A percentile compares a stretch with the other conserved stretches of the same genome.
phyloP scores from a whole-genome alignment of 2,888 invertebrate genomes.

The Mechanitis messenoides region DNA sequence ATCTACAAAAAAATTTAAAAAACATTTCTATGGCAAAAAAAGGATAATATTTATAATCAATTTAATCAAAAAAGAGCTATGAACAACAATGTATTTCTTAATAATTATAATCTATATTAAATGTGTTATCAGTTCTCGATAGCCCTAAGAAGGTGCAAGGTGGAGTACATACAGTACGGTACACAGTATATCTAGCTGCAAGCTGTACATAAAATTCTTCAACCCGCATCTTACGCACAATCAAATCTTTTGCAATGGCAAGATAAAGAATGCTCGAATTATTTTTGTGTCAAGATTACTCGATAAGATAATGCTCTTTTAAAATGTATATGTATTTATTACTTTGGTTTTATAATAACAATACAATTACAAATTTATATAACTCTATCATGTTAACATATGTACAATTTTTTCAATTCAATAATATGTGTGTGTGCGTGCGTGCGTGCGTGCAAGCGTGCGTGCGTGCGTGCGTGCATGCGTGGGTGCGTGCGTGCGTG shows the following conservation, averaged over 20 bases:
- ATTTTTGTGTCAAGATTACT: conserved; percentile 11
- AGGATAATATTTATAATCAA: too few species aligned
- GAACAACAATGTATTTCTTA: not conserved
- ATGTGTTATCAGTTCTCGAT: conserved; percentile 11
- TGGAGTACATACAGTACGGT: conserved; percentile 14
- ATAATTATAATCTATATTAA: not conserved
- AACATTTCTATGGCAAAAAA: too few species aligned
- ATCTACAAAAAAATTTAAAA: not conserved
- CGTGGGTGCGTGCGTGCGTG: too few species aligned
- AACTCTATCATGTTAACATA: too few species aligned
- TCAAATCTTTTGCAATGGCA: conserved; percentile 8
- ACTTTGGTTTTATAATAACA: too few species aligned
- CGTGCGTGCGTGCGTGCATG: too few species aligned
- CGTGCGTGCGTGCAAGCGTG: too few species aligned
- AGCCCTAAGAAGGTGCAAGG: conserved; percentile 11
- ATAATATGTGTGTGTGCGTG: too few species aligned
- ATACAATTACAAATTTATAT: too few species aligned
- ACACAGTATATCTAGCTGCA: conserved; percentile 3
- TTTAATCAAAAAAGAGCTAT: not conserved
- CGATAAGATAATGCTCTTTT: not conserved
- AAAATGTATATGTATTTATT: not conserved
- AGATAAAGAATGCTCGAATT: conserved; percentile 8
- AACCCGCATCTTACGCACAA: conserved; percentile 18
- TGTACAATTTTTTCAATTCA: too few species aligned
- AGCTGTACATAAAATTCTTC: conserved; percentile 9